Percentiles rank a stretch among this genome's conserved stretches.
Conservation (phyloP, 2,113 vertebrate genomes). For the Nannobrachium achirus region DNA sequence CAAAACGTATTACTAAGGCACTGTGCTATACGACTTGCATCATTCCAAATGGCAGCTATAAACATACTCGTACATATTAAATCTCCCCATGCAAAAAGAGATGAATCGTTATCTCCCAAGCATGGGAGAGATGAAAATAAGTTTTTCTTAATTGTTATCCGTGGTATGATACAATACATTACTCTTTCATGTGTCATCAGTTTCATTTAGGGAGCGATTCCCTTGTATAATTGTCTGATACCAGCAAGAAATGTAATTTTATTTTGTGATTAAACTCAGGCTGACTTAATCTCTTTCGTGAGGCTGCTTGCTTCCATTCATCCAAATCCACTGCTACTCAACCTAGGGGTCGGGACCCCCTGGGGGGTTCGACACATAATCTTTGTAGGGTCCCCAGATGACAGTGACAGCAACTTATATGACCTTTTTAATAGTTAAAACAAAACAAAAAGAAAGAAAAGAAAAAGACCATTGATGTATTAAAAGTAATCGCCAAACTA, state of each 20-base stretch:
- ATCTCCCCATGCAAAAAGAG: slow-evolving; percentile 3
- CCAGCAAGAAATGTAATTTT: slow-evolving; percentile 40
- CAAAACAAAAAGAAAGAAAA: too few relatives aligned
- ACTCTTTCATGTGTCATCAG: slow-evolving; percentile 27
- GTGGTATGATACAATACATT: not conserved
- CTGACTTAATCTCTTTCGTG: too few relatives aligned
- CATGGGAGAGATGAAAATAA: not conserved
- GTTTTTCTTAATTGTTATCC: not conserved
- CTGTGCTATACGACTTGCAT: not conserved
- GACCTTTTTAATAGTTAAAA: too few relatives aligned
- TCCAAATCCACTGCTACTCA: too few relatives aligned
- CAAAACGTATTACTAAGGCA: not conserved
- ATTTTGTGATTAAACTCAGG: slow-evolving; percentile 25
- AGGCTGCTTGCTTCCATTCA: too few relatives aligned
- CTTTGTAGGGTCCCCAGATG: too few relatives aligned
- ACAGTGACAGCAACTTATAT: too few relatives aligned
- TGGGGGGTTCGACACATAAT: too few relatives aligned
- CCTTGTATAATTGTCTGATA: slow-evolving; percentile 16
- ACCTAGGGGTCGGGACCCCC: too few relatives aligned
- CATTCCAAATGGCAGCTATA: not conserved
- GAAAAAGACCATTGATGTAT: too few relatives aligned
- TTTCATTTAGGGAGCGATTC: slow-evolving; percentile 1
- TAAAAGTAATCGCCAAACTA: too few relatives aligned
- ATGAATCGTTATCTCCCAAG: slow-evolving; percentile 18
- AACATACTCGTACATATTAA: slow-evolving; percentile 12